Percentiles rank a stretch among this genome's conserved stretches.
Evolutionary conservation across 2,888 invertebrate genomes (phyloP).

Genomic region (Leptinotarsa peninsularis): DNA sequence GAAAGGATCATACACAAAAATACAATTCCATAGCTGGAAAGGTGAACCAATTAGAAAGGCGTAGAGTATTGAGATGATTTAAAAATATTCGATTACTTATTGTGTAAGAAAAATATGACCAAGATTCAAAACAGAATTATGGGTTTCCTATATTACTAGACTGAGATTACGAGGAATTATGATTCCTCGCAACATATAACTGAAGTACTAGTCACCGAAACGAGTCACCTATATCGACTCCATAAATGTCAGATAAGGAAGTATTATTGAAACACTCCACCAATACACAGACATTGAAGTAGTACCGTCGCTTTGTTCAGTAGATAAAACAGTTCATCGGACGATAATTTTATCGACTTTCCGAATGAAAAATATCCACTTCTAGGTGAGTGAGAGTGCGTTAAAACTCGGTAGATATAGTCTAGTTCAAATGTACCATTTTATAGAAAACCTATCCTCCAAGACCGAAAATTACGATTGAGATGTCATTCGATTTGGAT

Average conservation of each 20-base stretch:
- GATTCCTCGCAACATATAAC: not conserved
- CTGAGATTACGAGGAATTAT: no score
- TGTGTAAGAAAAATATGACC: no score
- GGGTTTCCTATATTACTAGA: no score
- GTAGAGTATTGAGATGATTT: no score
- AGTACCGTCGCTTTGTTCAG: slow-evolving; percentile 23
- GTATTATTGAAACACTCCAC: not conserved
- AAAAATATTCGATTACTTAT: no score
- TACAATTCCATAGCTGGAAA: not conserved
- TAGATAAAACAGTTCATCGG: slow-evolving; percentile 31
- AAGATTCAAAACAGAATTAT: no score
- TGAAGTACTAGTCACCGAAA: slow-evolving; percentile 27
- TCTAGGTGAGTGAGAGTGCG: not conserved
- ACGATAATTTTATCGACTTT: slow-evolving; percentile 22
- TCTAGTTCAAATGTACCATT: no score
- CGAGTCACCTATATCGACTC: slow-evolving; percentile 40
- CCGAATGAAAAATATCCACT: not conserved
- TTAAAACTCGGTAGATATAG: not conserved
- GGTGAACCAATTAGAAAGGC: no score
- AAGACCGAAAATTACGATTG: no score
- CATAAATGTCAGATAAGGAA: slow-evolving; percentile 12
- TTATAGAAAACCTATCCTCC: no score
- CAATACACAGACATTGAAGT: slow-evolving; percentile 15
- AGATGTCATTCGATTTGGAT: not conserved
- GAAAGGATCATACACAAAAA: no score